Evolutionary conservation across 2,888 invertebrate genomes (phyloP).

Genomic region (Caenorhabditis sp.): DNA sequence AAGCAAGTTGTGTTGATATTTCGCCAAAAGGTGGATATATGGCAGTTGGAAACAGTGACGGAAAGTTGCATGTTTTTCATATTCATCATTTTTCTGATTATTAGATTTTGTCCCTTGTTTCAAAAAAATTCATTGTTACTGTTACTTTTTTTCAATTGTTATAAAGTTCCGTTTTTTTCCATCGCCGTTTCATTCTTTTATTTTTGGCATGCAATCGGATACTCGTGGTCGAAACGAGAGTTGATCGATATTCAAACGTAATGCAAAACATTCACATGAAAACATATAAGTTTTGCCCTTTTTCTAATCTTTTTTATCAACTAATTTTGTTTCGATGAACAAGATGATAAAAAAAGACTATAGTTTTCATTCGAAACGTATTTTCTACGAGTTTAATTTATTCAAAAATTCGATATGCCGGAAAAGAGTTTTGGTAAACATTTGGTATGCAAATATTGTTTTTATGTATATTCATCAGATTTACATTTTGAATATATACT

Average conservation of each 20-base stretch:
- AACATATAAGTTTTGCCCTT: too few species aligned
- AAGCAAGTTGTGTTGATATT: slow-evolving; percentile 36
- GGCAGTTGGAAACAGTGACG: slow-evolving; percentile 44
- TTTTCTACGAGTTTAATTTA: too few species aligned
- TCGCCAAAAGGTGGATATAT: slow-evolving; percentile 49
- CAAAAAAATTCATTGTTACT: slow-evolving; percentile 1
- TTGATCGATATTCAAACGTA: background rate
- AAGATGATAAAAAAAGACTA: too few species aligned
- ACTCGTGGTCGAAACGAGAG: background rate
- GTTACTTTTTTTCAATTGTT: slow-evolving; percentile 4
- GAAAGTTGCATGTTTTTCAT: slow-evolving; percentile 37
- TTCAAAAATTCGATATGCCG: too few species aligned
- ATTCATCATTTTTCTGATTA: slow-evolving; percentile 44
- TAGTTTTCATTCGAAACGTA: too few species aligned
- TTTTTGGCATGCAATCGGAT: background rate
- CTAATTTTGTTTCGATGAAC: too few species aligned
- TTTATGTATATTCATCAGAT: too few species aligned
- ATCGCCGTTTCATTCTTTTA: background rate
- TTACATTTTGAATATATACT: too few species aligned
- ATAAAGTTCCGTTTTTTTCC: background rate
- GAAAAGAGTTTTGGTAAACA: too few species aligned
- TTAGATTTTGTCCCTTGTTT: background rate
- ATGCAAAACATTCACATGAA: background rate
- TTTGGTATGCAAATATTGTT: too few species aligned
- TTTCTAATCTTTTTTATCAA: too few species aligned